A percentile compares a stretch with the other conserved stretches of the same genome.
Conservation (phyloP, 2,797 vertebrate genomes). For the Hydrophis major region DNA sequence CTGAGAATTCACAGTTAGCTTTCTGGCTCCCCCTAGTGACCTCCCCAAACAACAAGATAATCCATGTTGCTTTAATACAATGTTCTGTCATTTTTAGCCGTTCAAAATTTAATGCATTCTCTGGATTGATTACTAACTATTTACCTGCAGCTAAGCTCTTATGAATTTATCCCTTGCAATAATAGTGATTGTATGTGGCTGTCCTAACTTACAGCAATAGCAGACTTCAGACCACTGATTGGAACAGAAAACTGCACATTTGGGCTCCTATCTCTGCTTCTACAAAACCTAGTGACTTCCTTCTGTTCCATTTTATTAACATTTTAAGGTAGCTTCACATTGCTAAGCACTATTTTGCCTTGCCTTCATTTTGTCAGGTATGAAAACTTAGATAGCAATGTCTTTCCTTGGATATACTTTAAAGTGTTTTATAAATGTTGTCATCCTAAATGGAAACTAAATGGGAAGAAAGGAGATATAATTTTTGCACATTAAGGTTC, state of each 20-base stretch:
- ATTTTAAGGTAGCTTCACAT: background rate
- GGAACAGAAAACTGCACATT: background rate
- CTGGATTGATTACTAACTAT: background rate
- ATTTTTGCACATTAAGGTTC: background rate
- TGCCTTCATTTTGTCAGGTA: background rate
- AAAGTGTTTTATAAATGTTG: background rate
- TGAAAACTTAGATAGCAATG: background rate
- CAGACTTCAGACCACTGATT: background rate
- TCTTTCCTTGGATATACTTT: background rate
- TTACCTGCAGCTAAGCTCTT: background rate
- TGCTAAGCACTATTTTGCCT: background rate
- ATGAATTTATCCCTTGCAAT: background rate
- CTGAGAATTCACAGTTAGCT: background rate
- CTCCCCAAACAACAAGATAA: background rate
- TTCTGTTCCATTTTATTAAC: background rate
- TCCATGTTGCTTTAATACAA: background rate
- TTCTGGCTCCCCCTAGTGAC: background rate
- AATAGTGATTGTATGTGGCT: background rate
- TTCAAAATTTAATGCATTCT: background rate
- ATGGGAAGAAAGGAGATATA: background rate
- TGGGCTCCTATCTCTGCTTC: background rate
- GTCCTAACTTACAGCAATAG: background rate
- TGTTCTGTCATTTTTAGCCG: background rate
- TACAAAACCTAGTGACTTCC: background rate
- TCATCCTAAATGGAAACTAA: background rate